Evolutionary conservation across 1,140 invertebrate genomes (phyloP).

Genomic region (Meloidogyne floridensis): DNA sequence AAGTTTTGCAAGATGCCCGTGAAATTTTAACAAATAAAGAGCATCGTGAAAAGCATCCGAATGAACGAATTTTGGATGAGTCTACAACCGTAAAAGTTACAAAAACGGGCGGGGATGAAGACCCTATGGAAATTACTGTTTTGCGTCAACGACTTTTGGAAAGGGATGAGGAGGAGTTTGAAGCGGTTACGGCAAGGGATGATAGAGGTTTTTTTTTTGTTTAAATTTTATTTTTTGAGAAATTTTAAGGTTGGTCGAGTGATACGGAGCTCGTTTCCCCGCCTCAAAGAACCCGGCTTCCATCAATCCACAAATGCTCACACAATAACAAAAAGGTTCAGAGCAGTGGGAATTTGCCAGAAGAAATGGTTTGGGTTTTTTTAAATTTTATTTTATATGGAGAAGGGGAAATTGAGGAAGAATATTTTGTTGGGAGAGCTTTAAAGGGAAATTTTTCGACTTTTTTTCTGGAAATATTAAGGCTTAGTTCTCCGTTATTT

Average conservation of each 20-base stretch:
- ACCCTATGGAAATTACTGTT: slow-evolving; percentile 50
- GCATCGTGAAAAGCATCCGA: slow-evolving; percentile 29
- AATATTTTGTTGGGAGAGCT: too few relatives aligned
- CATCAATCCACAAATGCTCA: slow-evolving; percentile 29
- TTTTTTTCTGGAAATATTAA: too few relatives aligned
- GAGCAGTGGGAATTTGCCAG: slow-evolving; percentile 4
- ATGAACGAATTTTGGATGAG: slow-evolving; percentile 52
- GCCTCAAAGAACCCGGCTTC: slow-evolving; percentile 11
- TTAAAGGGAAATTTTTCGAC: too few relatives aligned
- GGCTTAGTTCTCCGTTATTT: too few relatives aligned
- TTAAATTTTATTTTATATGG: too few relatives aligned
- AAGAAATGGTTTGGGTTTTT: background rate
- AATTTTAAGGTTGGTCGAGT: slow-evolving; percentile 41
- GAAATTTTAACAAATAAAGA: slow-evolving; percentile 50
- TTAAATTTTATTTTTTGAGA: background rate
- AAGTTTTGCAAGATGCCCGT: slow-evolving; percentile 53
- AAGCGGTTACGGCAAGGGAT: slow-evolving; percentile 16
- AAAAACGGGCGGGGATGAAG: slow-evolving; percentile 40
- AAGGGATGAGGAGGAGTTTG: slow-evolving; percentile 35
- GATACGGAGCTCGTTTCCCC: slow-evolving; percentile 44
- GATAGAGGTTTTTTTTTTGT: slow-evolving; percentile 3
- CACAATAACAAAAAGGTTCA: slow-evolving; percentile 26
- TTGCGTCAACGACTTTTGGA: slow-evolving; percentile 32
- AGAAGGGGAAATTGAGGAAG: too few relatives aligned
- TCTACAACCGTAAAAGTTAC: slow-evolving; percentile 53